A percentile compares a stretch with the other conserved stretches of the same genome.
Evolutionary conservation across 2,797 vertebrate species (phyloP).

Genomic region (Falco columbarius): DNA sequence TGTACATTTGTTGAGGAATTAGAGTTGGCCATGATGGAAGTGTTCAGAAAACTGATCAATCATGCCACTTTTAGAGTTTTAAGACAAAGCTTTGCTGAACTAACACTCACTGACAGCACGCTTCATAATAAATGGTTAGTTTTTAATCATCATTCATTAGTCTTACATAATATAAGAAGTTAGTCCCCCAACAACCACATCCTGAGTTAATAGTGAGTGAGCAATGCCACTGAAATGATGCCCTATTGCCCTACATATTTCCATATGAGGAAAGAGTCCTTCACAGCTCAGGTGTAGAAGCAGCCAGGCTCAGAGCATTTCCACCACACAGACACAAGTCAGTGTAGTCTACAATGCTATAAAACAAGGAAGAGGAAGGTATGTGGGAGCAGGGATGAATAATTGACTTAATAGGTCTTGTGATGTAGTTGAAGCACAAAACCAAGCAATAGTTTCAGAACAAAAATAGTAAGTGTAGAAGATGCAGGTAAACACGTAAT

Average conservation of each 20-base stretch:
- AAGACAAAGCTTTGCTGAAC: not conserved
- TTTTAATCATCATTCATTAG: not conserved
- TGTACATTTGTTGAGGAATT: not conserved
- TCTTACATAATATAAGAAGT: not conserved
- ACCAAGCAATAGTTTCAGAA: not conserved
- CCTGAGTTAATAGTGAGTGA: not conserved
- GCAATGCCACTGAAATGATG: not conserved
- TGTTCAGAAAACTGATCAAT: not conserved
- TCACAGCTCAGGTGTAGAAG: not conserved
- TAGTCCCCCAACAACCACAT: not conserved
- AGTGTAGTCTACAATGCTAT: not conserved
- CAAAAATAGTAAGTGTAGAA: not conserved
- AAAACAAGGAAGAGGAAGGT: not conserved
- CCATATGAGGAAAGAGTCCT: not conserved
- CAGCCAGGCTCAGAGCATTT: not conserved
- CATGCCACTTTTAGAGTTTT: not conserved
- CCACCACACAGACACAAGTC: not conserved
- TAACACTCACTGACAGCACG: not conserved
- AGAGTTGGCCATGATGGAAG: not conserved
- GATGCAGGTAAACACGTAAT: not conserved
- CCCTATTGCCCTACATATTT: not conserved
- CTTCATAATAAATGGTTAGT: not conserved
- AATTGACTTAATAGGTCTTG: not conserved
- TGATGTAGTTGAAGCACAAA: not conserved
- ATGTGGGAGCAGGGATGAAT: not conserved